phyloP scores from a whole-genome alignment of 2,113 vertebrate species.

The Chloebia gouldiae region DNA sequence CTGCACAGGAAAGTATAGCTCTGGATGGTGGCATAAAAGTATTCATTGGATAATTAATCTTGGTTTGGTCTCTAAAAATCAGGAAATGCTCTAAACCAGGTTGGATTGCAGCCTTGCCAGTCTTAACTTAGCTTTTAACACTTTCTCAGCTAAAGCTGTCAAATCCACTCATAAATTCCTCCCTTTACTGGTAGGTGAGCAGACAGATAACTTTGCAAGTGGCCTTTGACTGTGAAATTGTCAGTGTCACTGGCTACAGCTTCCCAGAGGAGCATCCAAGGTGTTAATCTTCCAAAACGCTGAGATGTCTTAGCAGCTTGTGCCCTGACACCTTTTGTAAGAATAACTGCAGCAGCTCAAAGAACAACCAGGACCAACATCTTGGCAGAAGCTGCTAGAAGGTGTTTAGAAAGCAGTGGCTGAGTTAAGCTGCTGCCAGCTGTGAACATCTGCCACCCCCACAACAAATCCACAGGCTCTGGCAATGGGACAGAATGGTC shows the following conservation, averaged over 20 bases:
- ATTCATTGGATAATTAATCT: not conserved
- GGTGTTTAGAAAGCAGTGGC: not conserved
- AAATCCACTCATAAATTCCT: not conserved
- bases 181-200: not conserved
- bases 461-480: not conserved
- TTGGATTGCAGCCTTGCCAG: not conserved
- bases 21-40: not conserved
- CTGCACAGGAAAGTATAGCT: not conserved
- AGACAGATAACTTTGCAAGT: not conserved
- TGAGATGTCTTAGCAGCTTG: not conserved
- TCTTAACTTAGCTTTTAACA: not conserved
- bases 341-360: not conserved
- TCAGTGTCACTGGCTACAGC: not conserved
- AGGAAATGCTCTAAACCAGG: not conserved
- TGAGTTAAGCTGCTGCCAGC: not conserved
- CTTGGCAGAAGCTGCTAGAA: not conserved
- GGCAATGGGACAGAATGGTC: not conserved
- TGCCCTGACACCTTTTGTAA: not conserved
- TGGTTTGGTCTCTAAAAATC: not conserved
- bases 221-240: not conserved
- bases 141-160: not conserved
- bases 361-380: not conserved
- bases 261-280: not conserved
- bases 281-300: not conserved
- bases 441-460: not conserved